phyloP scores from a whole-genome alignment of 2,888 invertebrate species.

The Dicyrtomina minuta region DNA sequence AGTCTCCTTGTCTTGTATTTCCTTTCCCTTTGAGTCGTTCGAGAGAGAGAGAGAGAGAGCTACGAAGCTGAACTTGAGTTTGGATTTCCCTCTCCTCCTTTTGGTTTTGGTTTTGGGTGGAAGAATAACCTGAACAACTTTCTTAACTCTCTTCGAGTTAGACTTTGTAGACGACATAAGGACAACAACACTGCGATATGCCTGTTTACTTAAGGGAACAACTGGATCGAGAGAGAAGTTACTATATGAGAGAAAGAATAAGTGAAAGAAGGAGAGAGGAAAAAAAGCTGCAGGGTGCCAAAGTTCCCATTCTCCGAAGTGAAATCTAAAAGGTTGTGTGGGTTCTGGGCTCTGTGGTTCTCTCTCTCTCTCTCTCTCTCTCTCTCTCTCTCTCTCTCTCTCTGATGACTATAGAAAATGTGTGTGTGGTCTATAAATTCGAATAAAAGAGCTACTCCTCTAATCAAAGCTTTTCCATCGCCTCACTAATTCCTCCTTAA shows the following conservation, averaged over 20 bases:
- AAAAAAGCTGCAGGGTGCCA: not conserved
- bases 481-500: not conserved
- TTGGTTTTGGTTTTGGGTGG: not conserved
- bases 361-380: too few species aligned
- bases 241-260: not conserved
- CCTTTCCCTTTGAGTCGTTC: too few species aligned
- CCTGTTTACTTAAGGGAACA: too few species aligned
- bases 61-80: too few species aligned
- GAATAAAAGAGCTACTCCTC: not conserved
- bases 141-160: not conserved
- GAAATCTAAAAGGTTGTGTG: slow-evolving; percentile 33
- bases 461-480: slow-evolving; percentile 10
- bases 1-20: too few species aligned
- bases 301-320: slow-evolving; percentile 8
- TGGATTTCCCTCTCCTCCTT: too few species aligned
- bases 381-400: too few species aligned
- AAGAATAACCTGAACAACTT: not conserved
- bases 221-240: not conserved
- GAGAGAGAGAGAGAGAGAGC: too few species aligned
- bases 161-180: not conserved
- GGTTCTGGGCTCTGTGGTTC: too few species aligned
- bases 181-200: too few species aligned
- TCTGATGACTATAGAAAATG: too few species aligned
- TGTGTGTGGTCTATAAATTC: slow-evolving; percentile 34
- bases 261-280: not conserved